Evolutionary conservation across 2,113 vertebrate species (phyloP), one percentile per base, ranked within the genome.

Genomic region (Pandion haliaetus): DNA sequence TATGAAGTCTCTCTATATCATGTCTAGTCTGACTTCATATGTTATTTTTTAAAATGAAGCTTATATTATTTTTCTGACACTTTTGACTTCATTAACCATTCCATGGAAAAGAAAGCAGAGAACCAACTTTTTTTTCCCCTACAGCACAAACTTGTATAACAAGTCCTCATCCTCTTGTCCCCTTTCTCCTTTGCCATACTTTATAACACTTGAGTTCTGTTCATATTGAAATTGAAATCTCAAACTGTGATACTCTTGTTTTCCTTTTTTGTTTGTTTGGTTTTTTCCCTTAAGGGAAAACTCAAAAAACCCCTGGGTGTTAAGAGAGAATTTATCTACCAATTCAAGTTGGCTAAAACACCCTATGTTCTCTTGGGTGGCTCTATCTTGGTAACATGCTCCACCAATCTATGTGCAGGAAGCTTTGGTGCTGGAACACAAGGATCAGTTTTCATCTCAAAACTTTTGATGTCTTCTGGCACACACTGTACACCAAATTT

Each of bases 281-380:
- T 16, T 52, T 52, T 8, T 44, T 20, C 8, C 3, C 12, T 57
- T 62, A 14, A 40, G 5, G 2, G 5, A 79, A 57, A 83, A 28
- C 1, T 8, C 29, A 71, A 10, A 66, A 23, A 66, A 57, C 31
- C 4, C 55, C 11, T 47, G 4, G 8, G 28, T 32, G 4, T 16
- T 50, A 31, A 42, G 13, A 47, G 13, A 65, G 17, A 34, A 5
- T 45, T 57, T 29, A 42, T 38, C 23, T 78, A 52, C 15, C 10
- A 26, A 13, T 12, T 2, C 29, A 76, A 31, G 8, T 36, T 70
- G 24, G 38, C 16, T 65, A 26, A 70, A 79, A 52, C 10, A 49
- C 2, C 1, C 6, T 52, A 0, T 20, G 5, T 16, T 61, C 3
- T 61, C 54, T 70, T 23, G 8, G 6, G 6, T 8, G 65, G 25